Base-by-base conservation (phyloP, 2,888 invertebrate species). In the Seladonia tumulorum region DNA sequence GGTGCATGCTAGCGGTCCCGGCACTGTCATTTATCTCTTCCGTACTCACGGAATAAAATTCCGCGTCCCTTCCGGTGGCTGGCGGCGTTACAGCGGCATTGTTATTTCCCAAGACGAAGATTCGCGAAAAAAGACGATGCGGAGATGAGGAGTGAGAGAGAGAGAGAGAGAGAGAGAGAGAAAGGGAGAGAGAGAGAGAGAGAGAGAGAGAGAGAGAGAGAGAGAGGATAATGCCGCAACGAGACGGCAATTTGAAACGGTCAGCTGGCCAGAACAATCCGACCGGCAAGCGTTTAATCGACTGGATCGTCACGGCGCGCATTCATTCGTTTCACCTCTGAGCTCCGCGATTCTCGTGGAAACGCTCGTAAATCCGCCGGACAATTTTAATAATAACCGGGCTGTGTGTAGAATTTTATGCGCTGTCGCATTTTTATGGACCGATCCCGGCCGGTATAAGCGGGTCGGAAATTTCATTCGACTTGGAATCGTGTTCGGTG, bases 241-340 rank as follows among this genome's bases (percentile, higher is more conserved):
- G 66, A 68, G 66, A 39, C 66, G 66, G 66, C 66, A 68, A 68
- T 71, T 42, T 71, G 70, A 71, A 71, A 71, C 70, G 70, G 42
- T 71, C 70, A 68, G 35, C 18, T 35, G 66, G 18, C 18, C 66
- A 68, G 35, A 35, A 35, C 35, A 35, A 68, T 68, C 35, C 35
- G 10, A 68, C 66, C 66, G 66, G 66, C 35, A 68, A 68, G 66
- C 35, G 66, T 35, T 68, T 68, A 68, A 68, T 68, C 66, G 66
- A 68, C 66, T 68, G 66, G 10, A 68, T 68, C 66, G 66, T 68
- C 66, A 68, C 63, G 63, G 63, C 35, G 66, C 39, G 22, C 35
- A 68, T 68, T 68, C 18, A 68, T 68, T 68, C 66, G 66, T 68
- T 68, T 68, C 66, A 35, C 66, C 66, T 68, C 66, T 68, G 66